Evolutionary conservation across 2,888 invertebrate species (phyloP).

Genomic region (Pogonocherus hispidulus): DNA sequence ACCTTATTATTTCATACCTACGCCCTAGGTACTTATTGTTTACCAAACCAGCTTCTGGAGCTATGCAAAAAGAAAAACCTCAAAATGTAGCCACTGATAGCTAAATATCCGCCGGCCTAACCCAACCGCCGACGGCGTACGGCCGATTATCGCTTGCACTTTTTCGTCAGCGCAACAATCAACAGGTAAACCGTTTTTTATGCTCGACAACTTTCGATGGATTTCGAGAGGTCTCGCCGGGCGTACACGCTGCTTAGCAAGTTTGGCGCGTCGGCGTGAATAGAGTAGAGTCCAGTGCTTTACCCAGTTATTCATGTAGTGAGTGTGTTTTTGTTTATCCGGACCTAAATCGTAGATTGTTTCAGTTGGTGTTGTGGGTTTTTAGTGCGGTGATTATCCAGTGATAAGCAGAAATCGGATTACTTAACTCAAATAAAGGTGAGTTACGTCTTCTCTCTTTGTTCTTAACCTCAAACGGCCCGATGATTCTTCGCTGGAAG

Average conservation of each 20-base stretch:
- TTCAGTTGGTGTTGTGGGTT: conserved; percentile 25
- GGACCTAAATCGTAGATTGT: conserved; percentile 18
- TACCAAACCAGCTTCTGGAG: not conserved
- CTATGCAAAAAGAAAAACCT: not conserved
- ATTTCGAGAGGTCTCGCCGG: conserved; percentile 57
- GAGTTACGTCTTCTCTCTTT: conserved; percentile 19
- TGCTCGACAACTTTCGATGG: conserved; percentile 56
- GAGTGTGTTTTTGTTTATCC: conserved; percentile 50
- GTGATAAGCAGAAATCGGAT: conserved; percentile 23
- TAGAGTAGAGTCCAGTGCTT: conserved; percentile 55
- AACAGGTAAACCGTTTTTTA: conserved; percentile 58
- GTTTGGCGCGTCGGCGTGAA: conserved; percentile 61
- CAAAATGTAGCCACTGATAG: not conserved
- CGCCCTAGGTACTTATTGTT: no score
- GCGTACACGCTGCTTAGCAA: conserved; percentile 56
- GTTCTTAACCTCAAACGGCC: conserved; percentile 37
- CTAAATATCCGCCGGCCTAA: not conserved
- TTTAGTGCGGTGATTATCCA: conserved; percentile 1
- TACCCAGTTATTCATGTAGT: conserved; percentile 55
- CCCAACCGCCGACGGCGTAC: not conserved
- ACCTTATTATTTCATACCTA: no score
- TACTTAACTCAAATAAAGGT: conserved; percentile 29
- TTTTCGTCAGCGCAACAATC: conserved; percentile 42
- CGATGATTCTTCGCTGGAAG: conserved; percentile 14
- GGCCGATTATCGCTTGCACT: conserved; percentile 15